These are phyloP conservation scores for Falco peregrinus DNA, from an alignment of 2,797 vertebrate genomes.

Conservation along the genomic window DNA sequence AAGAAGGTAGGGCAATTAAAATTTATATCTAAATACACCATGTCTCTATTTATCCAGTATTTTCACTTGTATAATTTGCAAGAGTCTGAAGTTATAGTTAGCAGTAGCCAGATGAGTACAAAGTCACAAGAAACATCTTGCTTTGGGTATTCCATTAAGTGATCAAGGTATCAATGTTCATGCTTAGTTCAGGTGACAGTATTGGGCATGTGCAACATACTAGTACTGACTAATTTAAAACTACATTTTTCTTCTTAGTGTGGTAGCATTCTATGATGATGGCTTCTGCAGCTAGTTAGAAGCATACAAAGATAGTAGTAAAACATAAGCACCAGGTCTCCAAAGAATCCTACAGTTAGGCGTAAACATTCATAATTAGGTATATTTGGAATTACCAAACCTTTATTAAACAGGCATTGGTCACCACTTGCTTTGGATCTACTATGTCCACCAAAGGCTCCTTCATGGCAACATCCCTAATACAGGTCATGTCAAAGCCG, in stretches of 20 bases:
- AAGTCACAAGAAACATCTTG: neutral
- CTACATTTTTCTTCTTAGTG: neutral
- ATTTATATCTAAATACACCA: neutral
- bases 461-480: conserved; percentile 96
- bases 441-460: conserved; percentile 97
- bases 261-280: neutral
- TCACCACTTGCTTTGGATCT: conserved; percentile 97
- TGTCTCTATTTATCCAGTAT: neutral
- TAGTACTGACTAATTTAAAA: neutral
- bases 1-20: neutral
- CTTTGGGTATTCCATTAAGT: neutral
- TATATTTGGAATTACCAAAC: conserved; percentile 77
- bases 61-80: neutral
- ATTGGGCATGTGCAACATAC: neutral
- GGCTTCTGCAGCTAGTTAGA: neutral
- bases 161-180: neutral
- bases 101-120: neutral
- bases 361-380: neutral
- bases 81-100: neutral
- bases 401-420: conserved; percentile 96
- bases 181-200: neutral
- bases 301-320: neutral
- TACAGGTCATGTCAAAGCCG: conserved; percentile 99
- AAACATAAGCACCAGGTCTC: neutral
- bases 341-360: neutral